Conservation (phyloP, 2,888 invertebrate genomes). For the Drosophila picticornis region DNA sequence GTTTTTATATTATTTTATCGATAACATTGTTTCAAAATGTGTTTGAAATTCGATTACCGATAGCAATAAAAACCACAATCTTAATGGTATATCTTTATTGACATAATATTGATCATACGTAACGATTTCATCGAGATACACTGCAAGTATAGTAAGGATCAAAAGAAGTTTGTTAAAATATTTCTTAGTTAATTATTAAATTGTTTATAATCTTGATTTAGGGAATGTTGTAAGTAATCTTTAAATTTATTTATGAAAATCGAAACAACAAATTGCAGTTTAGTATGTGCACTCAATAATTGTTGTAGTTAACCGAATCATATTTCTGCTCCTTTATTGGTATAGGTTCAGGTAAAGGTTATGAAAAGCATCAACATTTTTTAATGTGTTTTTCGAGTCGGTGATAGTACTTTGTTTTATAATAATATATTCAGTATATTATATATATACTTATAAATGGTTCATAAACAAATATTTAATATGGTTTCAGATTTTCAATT, state of each 20-base stretch:
- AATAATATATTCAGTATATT: not conserved
- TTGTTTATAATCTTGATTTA: rapidly evolving
- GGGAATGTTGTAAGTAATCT: not conserved
- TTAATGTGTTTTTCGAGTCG: not conserved
- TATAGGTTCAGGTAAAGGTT: not conserved
- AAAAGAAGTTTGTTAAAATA: not conserved
- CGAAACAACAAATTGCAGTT: not conserved
- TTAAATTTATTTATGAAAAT: not conserved
- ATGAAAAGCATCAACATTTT: not conserved
- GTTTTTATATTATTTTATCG: not conserved
- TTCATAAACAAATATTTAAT: not conserved
- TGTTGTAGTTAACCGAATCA: not conserved
- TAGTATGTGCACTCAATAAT: not conserved
- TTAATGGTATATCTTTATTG: not conserved
- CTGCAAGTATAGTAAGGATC: too few relatives aligned
- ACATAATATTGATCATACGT: not conserved
- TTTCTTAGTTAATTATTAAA: not conserved
- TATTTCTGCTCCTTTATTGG: not conserved
- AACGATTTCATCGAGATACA: not conserved
- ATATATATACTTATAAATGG: not conserved
- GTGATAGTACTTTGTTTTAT: not conserved
- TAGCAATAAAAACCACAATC: not conserved
- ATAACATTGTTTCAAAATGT: not conserved
- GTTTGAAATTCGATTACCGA: not conserved
- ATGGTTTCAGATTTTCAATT: not conserved